Conservation (phyloP, 2,113 vertebrate genomes). For the Trochalopteron elliotii region DNA sequence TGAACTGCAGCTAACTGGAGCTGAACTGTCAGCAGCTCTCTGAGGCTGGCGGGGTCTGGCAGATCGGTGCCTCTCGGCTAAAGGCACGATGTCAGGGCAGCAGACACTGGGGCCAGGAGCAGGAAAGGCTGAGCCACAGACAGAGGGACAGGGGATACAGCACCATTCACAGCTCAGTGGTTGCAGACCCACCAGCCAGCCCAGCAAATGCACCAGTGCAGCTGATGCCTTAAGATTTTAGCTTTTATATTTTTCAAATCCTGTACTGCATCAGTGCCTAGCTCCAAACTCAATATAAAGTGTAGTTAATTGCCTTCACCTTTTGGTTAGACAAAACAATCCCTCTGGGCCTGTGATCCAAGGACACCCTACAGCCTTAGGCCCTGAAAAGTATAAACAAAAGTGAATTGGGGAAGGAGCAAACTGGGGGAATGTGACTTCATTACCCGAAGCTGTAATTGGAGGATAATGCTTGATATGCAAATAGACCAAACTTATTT, state of each 20-base stretch:
- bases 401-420: not conserved
- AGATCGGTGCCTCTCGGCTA: not conserved
- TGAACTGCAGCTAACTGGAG: constrained; percentile 44
- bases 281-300: too few relatives aligned
- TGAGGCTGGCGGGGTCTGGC: not conserved
- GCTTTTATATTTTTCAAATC: not conserved
- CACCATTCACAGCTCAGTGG: accelerated
- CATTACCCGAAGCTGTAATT: not conserved
- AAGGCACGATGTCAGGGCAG: not conserved
- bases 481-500: not conserved
- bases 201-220: not conserved
- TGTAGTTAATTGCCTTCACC: too few relatives aligned
- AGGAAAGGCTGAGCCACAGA: not conserved
- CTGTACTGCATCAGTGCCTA: not conserved
- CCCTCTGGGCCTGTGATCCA: not conserved
- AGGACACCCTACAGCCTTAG: not conserved
- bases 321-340: not conserved
- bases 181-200: not conserved
- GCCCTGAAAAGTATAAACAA: not conserved
- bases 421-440: not conserved
- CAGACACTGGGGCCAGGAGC: accelerated
- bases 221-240: not conserved
- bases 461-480: not conserved
- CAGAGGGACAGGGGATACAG: not conserved
- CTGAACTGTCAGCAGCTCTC: not conserved